Base-by-base conservation (phyloP, 2,888 invertebrate species). In the Argynnis bischoffii region DNA sequence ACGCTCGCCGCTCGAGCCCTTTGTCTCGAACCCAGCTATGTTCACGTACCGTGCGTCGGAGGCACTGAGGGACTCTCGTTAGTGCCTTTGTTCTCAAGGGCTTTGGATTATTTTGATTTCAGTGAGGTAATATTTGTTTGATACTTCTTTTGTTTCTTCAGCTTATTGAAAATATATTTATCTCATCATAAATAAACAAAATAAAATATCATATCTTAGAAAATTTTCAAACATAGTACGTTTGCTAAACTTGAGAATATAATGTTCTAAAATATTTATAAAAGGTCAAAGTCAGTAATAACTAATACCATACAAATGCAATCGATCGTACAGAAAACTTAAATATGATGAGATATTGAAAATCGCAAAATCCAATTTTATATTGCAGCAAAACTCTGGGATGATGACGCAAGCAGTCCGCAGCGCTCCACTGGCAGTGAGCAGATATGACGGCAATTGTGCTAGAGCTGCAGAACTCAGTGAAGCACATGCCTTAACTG, bases 21-120 rank as follows among this genome's bases (percentile, higher is more conserved):
- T 3, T 81, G 84, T 61, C 81, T 92, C 2, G 92, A 92, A 65
- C 92, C 92, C 0, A 75, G 83, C 18, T 89, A 86, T 73, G 88
- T 89, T 2, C 81, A 89, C 55, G 90, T 92, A 11, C 92, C 92
- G 0, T 90, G 90, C 74, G 86, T 92, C 2, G 90, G 90, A 0
- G 92, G 92, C 59, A 88, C 90, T 6, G 92, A 92, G 67, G 92
- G 92, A 6, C 78, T 81, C 0, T 74, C 90, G 3, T 76, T 92
- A 18, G 91, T 92, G 51, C 92, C 92, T 15, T 73, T 92, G 57
- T 92, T 91, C 76, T 92, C 92, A 2, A 90, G 83, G 63, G 90
- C 92, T 65, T 81, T 92, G 14, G 88, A 91, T 61, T 86, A 83
- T 74, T 92, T 88, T 75, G 88, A 90, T 65, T 90, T 92, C 72